phyloP scores from a whole-genome alignment of 1,140 invertebrate genomes.

The Pseudomyrmex sp. region DNA sequence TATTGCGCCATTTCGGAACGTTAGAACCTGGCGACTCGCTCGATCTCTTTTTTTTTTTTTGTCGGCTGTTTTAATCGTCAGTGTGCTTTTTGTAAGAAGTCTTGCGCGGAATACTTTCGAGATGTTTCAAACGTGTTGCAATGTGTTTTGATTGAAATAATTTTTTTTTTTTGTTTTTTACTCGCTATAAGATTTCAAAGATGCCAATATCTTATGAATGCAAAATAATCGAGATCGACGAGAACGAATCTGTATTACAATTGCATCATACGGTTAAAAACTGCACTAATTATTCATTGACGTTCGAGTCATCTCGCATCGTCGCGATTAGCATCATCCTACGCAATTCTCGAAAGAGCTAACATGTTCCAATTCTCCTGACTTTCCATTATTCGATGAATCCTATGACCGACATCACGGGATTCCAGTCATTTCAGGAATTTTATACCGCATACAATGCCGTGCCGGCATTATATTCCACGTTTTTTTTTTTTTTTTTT shows the following conservation, averaged over 20 bases:
- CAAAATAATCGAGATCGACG: not conserved
- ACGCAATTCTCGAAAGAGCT: slow-evolving; percentile 39
- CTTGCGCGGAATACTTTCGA: not conserved
- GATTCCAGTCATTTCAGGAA: slow-evolving; percentile 54
- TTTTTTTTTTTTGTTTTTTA: not conserved
- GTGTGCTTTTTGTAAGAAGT: not conserved
- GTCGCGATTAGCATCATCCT: slow-evolving; percentile 32
- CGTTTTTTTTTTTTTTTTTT: slow-evolving; percentile 30
- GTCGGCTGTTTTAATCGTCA: slow-evolving; percentile 1
- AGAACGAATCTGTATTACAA: not conserved
- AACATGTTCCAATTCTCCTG: slow-evolving; percentile 48
- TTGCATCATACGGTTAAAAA: not conserved
- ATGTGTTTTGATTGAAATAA: not conserved
- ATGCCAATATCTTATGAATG: not conserved
- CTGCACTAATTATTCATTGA: slow-evolving; percentile 57
- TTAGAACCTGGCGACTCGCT: not conserved
- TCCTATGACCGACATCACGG: slow-evolving; percentile 50
- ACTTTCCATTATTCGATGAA: slow-evolving; percentile 69
- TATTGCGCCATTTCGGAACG: slow-evolving; percentile 43
- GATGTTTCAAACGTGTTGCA: not conserved
- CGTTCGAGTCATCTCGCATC: slow-evolving; percentile 49
- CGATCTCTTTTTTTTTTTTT: not conserved
- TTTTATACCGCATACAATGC: slow-evolving; percentile 67
- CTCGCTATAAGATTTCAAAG: too few species aligned
- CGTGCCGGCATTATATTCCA: slow-evolving; percentile 59